These are phyloP conservation scores for Meriones unguiculatus DNA, from an alignment of 2,113 vertebrate genomes.

Conservation along the genomic window DNA sequence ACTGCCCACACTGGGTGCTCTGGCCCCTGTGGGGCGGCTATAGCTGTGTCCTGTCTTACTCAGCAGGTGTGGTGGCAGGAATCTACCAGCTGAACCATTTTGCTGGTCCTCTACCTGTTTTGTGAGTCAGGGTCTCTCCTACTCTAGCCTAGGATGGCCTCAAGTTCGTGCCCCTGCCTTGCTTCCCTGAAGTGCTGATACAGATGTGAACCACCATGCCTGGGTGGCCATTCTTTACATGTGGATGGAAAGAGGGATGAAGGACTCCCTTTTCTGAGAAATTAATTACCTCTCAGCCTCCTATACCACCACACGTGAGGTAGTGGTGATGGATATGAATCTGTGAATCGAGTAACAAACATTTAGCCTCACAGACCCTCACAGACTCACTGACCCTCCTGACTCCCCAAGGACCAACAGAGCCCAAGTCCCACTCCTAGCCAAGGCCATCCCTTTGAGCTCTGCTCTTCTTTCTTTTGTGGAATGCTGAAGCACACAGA, in stretches of 20 bases:
- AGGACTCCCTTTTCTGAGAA: neutral
- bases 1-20: no score
- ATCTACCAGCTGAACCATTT: neutral
- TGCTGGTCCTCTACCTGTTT: neutral
- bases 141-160: neutral
- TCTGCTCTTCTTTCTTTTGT: neutral
- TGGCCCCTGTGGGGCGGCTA: neutral
- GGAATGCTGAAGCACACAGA: neutral
- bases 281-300: neutral
- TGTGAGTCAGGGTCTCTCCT: neutral
- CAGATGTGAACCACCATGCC: neutral
- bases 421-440: no score
- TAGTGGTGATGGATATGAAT: neutral
- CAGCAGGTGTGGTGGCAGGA: no score
- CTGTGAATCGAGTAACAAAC: neutral
- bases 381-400: neutral
- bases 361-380: neutral
- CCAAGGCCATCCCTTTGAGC: neutral
- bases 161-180: neutral
- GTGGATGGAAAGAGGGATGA: neutral
- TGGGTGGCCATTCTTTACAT: neutral
- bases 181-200: neutral
- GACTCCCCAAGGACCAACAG: neutral
- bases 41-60: fast-evolving
- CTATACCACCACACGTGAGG: neutral